phyloP scores from a whole-genome alignment of 2,797 vertebrate genomes.

The Discoglossus pictus region DNA sequence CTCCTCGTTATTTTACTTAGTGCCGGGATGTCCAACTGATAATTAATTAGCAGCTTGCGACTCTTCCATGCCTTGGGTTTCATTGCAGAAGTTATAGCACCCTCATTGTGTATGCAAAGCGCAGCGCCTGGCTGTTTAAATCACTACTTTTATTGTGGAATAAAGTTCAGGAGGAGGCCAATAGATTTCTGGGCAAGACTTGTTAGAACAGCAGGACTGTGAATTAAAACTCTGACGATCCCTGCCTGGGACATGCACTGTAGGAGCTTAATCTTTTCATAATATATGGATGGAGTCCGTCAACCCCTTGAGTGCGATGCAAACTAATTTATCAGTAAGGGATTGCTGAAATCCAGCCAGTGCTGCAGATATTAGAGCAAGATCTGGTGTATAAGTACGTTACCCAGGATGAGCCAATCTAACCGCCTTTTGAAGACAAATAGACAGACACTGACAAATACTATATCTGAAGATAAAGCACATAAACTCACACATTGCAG shows the following conservation, averaged over 20 bases:
- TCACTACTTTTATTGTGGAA: slow-evolving; percentile 51
- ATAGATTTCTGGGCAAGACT: slow-evolving; percentile 49
- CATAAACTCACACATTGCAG: too few relatives aligned
- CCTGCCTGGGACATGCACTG: slow-evolving; percentile 35
- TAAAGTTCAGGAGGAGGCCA: slow-evolving; percentile 52
- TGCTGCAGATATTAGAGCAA: slow-evolving; percentile 25
- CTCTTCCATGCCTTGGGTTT: slow-evolving; percentile 29
- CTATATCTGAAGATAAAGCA: neutral
- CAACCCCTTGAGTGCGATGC: slow-evolving; percentile 34
- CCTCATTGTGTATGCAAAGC: slow-evolving; percentile 37
- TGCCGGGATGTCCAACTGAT: slow-evolving; percentile 14
- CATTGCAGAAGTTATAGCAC: slow-evolving; percentile 41
- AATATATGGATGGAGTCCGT: slow-evolving; percentile 43
- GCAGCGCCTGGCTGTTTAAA: slow-evolving; percentile 37
- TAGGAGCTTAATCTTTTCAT: slow-evolving; percentile 45
- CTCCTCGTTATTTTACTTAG: slow-evolving; percentile 18
- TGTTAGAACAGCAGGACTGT: slow-evolving; percentile 45
- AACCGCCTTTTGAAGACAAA: slow-evolving; percentile 1
- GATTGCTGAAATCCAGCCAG: slow-evolving; percentile 20
- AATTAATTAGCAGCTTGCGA: slow-evolving; percentile 42
- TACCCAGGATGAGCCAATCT: neutral
- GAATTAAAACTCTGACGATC: slow-evolving; percentile 49
- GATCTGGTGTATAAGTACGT: slow-evolving; percentile 18
- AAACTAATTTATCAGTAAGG: slow-evolving; percentile 38
- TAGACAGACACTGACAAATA: neutral